These are phyloP conservation scores for Spheniscus mendiculus DNA, from an alignment of 2,113 vertebrate genomes.

Conservation along the genomic window DNA sequence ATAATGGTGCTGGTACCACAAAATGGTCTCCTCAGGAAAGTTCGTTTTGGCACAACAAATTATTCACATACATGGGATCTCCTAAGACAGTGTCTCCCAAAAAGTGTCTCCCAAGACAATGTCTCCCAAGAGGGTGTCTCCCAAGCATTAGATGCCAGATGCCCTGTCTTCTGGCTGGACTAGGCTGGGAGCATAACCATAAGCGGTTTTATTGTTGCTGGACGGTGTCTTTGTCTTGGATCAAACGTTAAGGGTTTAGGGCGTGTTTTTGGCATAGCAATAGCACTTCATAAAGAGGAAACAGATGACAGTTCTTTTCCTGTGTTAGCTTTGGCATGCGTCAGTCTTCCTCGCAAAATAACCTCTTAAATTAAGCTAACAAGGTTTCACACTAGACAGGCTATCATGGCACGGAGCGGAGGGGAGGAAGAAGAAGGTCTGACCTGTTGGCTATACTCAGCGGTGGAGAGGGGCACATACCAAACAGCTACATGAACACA, in stretches of 20 bases:
- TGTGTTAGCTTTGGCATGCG: conserved; percentile 8
- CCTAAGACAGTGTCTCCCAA: neutral
- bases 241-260: neutral
- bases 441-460: neutral
- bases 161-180: neutral
- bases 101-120: neutral
- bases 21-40: neutral
- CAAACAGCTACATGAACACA: neutral
- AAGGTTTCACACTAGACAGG: neutral
- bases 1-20: neutral
- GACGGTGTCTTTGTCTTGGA: neutral
- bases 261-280: neutral
- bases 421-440: neutral
- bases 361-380: neutral
- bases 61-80: neutral
- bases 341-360: neutral
- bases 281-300: conserved; percentile 5
- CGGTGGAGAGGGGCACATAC: neutral
- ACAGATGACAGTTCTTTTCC: neutral
- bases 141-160: neutral
- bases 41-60: neutral
- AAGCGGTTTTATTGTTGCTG: neutral
- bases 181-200: accelerated
- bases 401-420: accelerated
- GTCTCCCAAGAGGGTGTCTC: neutral